Percentiles rank a stretch among this genome's conserved stretches.
phyloP scores from a whole-genome alignment of 2,888 invertebrate genomes.

The Phoenoteleia sp. region DNA sequence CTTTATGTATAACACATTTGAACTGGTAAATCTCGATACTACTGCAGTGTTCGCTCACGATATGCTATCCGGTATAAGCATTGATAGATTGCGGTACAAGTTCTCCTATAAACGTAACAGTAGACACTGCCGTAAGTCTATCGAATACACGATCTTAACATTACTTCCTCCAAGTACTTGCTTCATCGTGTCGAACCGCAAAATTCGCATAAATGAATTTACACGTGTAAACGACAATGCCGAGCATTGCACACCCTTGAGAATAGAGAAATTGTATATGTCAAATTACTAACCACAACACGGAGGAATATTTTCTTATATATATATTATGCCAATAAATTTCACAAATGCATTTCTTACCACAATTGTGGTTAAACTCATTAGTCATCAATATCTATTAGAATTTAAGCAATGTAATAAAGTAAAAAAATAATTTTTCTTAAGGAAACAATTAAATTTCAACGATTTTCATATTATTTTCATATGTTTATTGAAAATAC shows the following conservation, averaged over 20 bases:
- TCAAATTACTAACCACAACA: conserved; percentile 50
- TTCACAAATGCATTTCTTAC: too few species aligned
- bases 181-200: conserved; percentile 46
- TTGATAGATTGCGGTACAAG: conserved; percentile 68
- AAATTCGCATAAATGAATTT: conserved; percentile 67
- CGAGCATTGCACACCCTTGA: conserved; percentile 15
- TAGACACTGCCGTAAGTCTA: conserved; percentile 44
- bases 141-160: conserved; percentile 48
- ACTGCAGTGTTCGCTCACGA: conserved; percentile 54
- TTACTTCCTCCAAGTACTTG: conserved; percentile 49
- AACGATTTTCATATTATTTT: too few species aligned
- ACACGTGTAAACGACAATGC: conserved; percentile 63
- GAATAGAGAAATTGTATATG: conserved; percentile 20
- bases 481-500: too few species aligned
- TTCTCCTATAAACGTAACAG: conserved; percentile 37
- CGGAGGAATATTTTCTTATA: conserved; percentile 34
- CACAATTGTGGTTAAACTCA: too few species aligned
- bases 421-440: too few species aligned
- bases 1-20: conserved; percentile 21
- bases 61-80: conserved; percentile 45
- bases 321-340: conserved; percentile 13
- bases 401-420: too few species aligned
- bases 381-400: too few species aligned
- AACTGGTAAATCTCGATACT: conserved; percentile 55
- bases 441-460: too few species aligned